phyloP scores from a whole-genome alignment of 2,797 vertebrate species.

The Liasis olivaceus region DNA sequence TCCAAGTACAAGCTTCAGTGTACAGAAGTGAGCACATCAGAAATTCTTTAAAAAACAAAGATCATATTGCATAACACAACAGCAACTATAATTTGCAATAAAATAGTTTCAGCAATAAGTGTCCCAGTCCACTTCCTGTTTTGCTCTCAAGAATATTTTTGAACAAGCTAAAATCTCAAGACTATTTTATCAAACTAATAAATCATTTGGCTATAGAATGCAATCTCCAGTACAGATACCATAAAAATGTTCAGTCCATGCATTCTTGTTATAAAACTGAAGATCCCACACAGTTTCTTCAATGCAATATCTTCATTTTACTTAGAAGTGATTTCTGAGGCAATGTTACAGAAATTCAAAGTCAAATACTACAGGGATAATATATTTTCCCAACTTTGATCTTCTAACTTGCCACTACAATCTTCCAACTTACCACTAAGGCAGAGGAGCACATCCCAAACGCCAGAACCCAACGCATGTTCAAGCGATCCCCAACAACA shows the following conservation, averaged over 20 bases:
- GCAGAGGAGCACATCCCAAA: slow-evolving; percentile 95
- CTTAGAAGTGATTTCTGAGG: background rate
- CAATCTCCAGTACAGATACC: too few relatives aligned
- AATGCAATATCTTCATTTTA: background rate
- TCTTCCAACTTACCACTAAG: slow-evolving; percentile 81
- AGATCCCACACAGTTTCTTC: background rate
- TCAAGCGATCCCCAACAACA: slow-evolving; percentile 88
- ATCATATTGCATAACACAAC: background rate
- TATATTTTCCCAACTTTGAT: background rate
- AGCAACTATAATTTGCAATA: background rate
- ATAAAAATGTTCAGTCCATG: background rate
- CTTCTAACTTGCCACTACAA: background rate
- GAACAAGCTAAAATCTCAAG: background rate
- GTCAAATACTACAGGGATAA: slow-evolving; percentile 8
- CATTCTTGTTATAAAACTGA: background rate
- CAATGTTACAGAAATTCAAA: background rate
- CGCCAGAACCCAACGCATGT: slow-evolving; percentile 91
- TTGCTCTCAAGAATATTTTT: background rate
- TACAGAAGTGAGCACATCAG: background rate
- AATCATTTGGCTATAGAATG: background rate
- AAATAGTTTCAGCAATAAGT: background rate
- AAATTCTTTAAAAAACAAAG: background rate
- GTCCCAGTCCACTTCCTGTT: background rate
- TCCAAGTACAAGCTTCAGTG: background rate
- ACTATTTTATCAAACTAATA: background rate